Base-by-base conservation (phyloP, 2,888 invertebrate genomes). In the Melanargia galathea region DNA sequence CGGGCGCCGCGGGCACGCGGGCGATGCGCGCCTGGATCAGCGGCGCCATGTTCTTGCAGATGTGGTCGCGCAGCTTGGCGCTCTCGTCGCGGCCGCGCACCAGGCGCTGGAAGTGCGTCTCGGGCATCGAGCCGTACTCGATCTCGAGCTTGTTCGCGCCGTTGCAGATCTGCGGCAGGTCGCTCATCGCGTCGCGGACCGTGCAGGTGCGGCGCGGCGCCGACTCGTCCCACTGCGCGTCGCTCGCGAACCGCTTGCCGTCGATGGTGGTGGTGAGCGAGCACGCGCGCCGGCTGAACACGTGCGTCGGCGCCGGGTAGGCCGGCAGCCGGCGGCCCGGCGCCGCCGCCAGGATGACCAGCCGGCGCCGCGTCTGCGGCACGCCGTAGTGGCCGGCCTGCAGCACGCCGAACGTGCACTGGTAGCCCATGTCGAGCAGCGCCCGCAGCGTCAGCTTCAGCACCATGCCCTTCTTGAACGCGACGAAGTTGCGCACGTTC, bases 321-420 rank as follows among this genome's bases (percentile, higher is more conserved):
- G 88, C 81, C 0, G 97, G 97, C 38, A 97, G 83, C 49, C 85
- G 87, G 75, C 93, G 94, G 0, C 96, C 96, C 0, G 97, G 96
- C 7, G 96, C 96, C 5, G 97, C 95, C 0, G 97, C 97, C 66
- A 97, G 80, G 35, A 97, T 94, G 46, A 97, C 95, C 40, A 95
- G 92, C 86, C 97, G 92, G 71, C 96, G 86, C 57, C 97, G 88
- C 0, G 96, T 96, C 80, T 97, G 97, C 2, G 97, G 95, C 2
- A 97, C 94, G 0, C 97, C 97, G 77, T 96, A 97, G 78, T 95
- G 94, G 1, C 97, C 97, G 0, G 97, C 97, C 86, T 97, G 97
- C 13, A 97, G 79, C n/a, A 97, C 93, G 0, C 96, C 97, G 77
- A 97, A 96, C 0, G 96, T 95, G 70, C 96, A 96, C 84, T 97